Evolutionary conservation across 2,888 invertebrate species (phyloP).

Genomic region (Rhagophthalmus giganteus): DNA sequence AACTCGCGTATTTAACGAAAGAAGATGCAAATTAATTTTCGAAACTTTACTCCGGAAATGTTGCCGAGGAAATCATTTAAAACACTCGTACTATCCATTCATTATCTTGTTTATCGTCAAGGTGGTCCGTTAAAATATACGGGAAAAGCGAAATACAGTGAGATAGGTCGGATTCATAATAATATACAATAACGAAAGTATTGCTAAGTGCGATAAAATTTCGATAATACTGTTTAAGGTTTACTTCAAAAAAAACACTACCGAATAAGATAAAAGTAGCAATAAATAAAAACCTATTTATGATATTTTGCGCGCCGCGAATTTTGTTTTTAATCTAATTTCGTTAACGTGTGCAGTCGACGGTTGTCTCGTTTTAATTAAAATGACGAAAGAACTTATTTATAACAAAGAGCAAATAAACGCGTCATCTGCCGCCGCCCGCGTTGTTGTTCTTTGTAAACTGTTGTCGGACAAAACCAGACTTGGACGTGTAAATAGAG

Average conservation of each 20-base stretch:
- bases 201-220: slow-evolving; percentile 8
- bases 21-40: background rate
- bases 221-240: slow-evolving; percentile 9
- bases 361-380: slow-evolving; percentile 6
- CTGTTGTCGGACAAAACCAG: slow-evolving; percentile 20
- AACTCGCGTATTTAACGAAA: background rate
- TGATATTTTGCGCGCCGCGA: slow-evolving; percentile 9
- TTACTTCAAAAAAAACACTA: slow-evolving; percentile 4
- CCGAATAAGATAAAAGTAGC: background rate
- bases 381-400: slow-evolving; percentile 6
- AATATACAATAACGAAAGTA: slow-evolving; percentile 2
- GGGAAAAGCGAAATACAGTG: slow-evolving; percentile 17
- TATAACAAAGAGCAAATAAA: slow-evolving; percentile 11
- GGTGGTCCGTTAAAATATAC: background rate
- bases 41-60: background rate
- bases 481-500: slow-evolving; percentile 27
- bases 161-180: slow-evolving; percentile 23
- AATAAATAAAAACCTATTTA: slow-evolving; percentile 3
- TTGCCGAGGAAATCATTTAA: no score
- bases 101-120: background rate
- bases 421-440: slow-evolving; percentile 7
- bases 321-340: slow-evolving; percentile 11
- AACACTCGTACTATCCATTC: slow-evolving; percentile 1
- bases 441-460: no score
- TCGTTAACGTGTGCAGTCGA: slow-evolving; percentile 4